Evolutionary conservation across 2,797 vertebrate species (phyloP).

Genomic region (Denticeps clupeoides): DNA sequence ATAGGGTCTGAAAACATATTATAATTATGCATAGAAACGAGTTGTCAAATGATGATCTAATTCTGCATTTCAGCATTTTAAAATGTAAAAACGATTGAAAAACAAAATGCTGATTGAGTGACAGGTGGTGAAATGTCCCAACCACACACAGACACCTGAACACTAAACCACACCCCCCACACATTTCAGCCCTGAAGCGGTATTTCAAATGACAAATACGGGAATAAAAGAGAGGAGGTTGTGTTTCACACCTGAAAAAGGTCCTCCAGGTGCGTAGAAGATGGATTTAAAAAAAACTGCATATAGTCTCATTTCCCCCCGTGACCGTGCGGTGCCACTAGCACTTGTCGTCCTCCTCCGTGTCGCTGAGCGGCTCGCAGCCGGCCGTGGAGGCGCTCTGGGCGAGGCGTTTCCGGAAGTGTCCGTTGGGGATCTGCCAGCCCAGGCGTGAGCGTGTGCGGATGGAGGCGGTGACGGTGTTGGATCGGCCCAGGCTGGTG

Average conservation of each 20-base stretch:
- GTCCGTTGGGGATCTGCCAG: constrained; percentile 97
- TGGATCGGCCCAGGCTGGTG: constrained; percentile 87
- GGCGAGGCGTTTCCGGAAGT: constrained; percentile 83
- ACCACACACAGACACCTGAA: neutral
- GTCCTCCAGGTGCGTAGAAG: too few species aligned
- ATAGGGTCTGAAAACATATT: too few species aligned
- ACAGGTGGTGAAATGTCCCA: too few species aligned
- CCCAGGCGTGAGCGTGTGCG: constrained; percentile 75
- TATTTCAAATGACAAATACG: neutral
- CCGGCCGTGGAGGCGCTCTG: constrained; percentile 72
- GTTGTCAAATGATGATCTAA: too few species aligned
- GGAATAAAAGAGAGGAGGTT: too few species aligned
- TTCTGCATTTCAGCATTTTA: too few species aligned
- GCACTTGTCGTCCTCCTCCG: constrained; percentile 92
- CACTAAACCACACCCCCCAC: neutral
- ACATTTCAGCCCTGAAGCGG: constrained; percentile 1
- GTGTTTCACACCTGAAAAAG: too few species aligned
- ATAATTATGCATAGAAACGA: too few species aligned
- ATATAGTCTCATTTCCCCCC: neutral
- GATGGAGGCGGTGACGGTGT: constrained; percentile 76
- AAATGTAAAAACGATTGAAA: too few species aligned
- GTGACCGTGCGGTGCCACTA: too few species aligned
- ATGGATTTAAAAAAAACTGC: too few species aligned
- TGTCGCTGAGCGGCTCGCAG: constrained; percentile 84
- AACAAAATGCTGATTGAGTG: too few species aligned